phyloP scores from a whole-genome alignment of 2,113 vertebrate species.

The Aegotheles bennettii region DNA sequence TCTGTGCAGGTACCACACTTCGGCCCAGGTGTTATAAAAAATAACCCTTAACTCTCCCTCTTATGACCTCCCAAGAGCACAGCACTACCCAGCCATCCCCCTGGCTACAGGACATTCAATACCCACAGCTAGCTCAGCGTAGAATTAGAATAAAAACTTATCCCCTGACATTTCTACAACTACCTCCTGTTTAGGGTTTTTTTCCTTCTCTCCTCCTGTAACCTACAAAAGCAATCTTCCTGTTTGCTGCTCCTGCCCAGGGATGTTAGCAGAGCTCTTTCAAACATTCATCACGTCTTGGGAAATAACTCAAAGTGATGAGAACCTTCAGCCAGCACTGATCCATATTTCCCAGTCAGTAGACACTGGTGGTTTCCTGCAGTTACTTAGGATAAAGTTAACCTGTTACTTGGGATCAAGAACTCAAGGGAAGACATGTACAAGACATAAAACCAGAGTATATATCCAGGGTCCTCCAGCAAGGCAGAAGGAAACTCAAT shows the following conservation, averaged over 20 bases:
- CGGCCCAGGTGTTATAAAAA: neutral
- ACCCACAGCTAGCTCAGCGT: neutral
- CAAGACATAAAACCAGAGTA: neutral
- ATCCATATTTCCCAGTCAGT: neutral
- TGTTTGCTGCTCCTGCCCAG: neutral
- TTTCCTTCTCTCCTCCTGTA: neutral
- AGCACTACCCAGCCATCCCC: neutral
- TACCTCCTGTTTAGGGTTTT: neutral
- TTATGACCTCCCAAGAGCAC: neutral
- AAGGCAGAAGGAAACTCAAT: neutral
- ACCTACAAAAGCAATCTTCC: neutral
- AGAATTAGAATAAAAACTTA: neutral
- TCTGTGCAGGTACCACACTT: neutral
- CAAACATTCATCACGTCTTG: neutral
- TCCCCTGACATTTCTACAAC: neutral
- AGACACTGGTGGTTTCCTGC: neutral
- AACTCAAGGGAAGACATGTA: accelerated
- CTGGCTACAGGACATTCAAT: neutral
- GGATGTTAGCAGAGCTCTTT: neutral
- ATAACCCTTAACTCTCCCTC: neutral
- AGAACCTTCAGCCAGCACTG: neutral
- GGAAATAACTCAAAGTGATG: neutral
- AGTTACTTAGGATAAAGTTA: neutral
- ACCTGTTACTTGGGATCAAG: neutral
- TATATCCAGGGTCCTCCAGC: neutral